These are phyloP conservation scores for Mimumesa dahlbomi DNA, from an alignment of 2,888 invertebrate genomes.

Conservation along the genomic window DNA sequence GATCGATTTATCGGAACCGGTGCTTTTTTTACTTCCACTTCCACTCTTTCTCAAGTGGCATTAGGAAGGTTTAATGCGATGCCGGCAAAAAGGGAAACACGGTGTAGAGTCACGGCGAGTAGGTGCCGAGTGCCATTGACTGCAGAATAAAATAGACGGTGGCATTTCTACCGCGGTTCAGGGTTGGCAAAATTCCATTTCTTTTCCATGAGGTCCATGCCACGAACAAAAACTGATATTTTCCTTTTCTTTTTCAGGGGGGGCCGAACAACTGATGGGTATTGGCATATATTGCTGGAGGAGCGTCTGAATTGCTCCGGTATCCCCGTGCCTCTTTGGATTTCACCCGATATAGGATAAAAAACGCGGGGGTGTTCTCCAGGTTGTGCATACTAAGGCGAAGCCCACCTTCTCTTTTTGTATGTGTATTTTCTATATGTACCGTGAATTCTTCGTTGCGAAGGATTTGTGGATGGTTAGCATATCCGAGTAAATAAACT, in stretches of 20 bases:
- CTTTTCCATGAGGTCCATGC: slow-evolving; percentile 46
- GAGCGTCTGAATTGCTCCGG: slow-evolving; percentile 13
- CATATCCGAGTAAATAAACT: not conserved
- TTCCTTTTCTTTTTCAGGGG: slow-evolving; percentile 3
- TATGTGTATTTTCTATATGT: not conserved
- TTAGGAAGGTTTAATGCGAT: slow-evolving; percentile 62
- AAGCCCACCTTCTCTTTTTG: too few relatives aligned
- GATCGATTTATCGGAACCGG: slow-evolving; percentile 60
- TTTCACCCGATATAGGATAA: slow-evolving; percentile 16
- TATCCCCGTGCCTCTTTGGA: slow-evolving; percentile 28
- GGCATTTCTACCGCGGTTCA: slow-evolving; percentile 44
- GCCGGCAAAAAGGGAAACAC: slow-evolving; percentile 57
- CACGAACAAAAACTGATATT: slow-evolving; percentile 53
- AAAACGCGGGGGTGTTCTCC: slow-evolving; percentile 19
- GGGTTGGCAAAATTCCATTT: slow-evolving; percentile 65
- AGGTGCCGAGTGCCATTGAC: slow-evolving; percentile 66
- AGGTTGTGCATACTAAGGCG: too few relatives aligned
- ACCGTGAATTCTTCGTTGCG: not conserved
- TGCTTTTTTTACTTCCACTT: slow-evolving; percentile 26
- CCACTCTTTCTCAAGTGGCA: slow-evolving; percentile 52
- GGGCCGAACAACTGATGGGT: slow-evolving; percentile 40
- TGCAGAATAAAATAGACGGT: slow-evolving; percentile 63
- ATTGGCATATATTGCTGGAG: slow-evolving; percentile 26
- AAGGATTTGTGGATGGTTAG: not conserved
- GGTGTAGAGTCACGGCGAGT: slow-evolving; percentile 31